Conservation (phyloP, 2,113 vertebrate species). For the Petroica traversi region DNA sequence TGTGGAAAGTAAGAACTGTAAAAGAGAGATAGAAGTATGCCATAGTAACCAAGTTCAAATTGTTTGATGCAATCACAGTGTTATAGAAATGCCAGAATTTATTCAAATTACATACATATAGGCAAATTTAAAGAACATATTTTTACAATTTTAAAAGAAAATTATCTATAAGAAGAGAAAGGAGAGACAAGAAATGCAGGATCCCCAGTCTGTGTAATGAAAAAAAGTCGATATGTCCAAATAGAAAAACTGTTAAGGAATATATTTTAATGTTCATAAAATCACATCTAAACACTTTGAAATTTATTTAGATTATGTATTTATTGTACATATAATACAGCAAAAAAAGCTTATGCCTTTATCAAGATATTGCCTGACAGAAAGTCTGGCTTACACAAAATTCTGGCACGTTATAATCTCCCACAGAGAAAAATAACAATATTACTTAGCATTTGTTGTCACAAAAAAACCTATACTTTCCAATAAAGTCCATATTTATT, state of each 20-base stretch:
- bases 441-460: neutral
- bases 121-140: neutral
- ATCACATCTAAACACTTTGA: neutral
- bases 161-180: neutral
- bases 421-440: neutral
- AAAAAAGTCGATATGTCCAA: neutral
- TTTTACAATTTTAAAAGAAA: neutral
- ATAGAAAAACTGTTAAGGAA: neutral
- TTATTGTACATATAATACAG: neutral
- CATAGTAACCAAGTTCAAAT: neutral
- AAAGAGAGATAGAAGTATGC: neutral
- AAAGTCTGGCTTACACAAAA: neutral
- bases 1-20: neutral
- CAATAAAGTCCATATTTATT: too few relatives aligned
- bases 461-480: neutral
- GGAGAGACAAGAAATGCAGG: neutral
- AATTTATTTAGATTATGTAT: neutral
- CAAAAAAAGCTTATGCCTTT: accelerated
- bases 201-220: neutral
- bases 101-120: neutral
- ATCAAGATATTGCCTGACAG: neutral
- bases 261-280: neutral
- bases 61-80: neutral
- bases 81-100: neutral
- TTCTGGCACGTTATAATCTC: neutral